Conservation (phyloP, 2,888 invertebrate genomes). For the Acronicta alni region DNA sequence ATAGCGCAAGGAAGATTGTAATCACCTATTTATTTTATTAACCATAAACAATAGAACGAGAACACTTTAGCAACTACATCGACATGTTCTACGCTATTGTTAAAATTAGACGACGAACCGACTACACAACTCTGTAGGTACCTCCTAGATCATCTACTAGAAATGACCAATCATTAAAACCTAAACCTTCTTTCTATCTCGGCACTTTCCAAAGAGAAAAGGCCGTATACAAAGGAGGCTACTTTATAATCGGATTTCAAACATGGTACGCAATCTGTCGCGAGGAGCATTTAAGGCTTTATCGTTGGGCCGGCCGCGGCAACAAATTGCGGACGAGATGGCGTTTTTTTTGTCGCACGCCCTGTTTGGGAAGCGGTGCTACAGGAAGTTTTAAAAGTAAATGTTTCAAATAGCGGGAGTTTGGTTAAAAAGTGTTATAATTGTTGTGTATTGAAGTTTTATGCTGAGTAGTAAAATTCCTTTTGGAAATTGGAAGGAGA, state of each 20-base stretch:
- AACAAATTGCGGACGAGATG: slow-evolving; percentile 59
- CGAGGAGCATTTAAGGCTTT: slow-evolving; percentile 61
- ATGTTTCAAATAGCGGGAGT: slow-evolving; percentile 52
- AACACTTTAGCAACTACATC: too few species aligned
- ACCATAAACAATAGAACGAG: too few species aligned
- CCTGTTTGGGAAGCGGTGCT: slow-evolving; percentile 49
- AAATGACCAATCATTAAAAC: slow-evolving; percentile 37
- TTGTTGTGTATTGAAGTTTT: slow-evolving; percentile 9
- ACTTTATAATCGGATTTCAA: slow-evolving; percentile 61
- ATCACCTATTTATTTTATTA: too few species aligned
- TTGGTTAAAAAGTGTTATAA: slow-evolving; percentile 29
- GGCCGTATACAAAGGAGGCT: slow-evolving; percentile 49
- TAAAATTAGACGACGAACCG: too few species aligned
- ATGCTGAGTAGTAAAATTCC: not conserved
- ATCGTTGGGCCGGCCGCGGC: slow-evolving; percentile 53
- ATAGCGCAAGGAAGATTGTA: too few species aligned
- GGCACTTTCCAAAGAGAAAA: slow-evolving; percentile 39
- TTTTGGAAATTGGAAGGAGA: not conserved
- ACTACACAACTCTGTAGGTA: not conserved
- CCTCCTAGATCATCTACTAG: slow-evolving; percentile 1
- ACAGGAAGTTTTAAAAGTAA: slow-evolving; percentile 55
- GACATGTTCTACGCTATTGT: too few species aligned
- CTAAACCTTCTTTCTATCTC: slow-evolving; percentile 40
- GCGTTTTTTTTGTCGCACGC: slow-evolving; percentile 54
- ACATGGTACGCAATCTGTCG: slow-evolving; percentile 62